Evolutionary conservation across 2,888 invertebrate genomes (phyloP).

Genomic region (Arrhopalites spinosus): DNA sequence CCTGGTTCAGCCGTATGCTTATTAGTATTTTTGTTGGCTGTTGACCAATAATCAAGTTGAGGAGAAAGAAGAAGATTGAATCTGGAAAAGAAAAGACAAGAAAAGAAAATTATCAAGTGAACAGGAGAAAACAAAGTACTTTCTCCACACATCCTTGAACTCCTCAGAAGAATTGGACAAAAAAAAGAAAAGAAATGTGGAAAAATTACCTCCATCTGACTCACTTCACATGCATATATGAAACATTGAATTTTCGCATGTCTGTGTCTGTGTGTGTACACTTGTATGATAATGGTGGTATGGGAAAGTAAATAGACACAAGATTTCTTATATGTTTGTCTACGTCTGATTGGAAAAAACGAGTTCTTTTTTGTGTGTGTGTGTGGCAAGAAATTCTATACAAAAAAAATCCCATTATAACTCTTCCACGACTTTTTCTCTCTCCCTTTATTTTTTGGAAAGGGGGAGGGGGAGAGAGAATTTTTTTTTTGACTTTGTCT

Average conservation of each 20-base stretch:
- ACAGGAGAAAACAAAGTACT: constrained; percentile 19
- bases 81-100: constrained; percentile 23
- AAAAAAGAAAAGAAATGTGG: not conserved
- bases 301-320: not conserved
- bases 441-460: too few relatives aligned
- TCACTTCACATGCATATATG: not conserved
- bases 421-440: too few relatives aligned
- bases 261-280: not conserved
- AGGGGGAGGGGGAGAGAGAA: too few relatives aligned
- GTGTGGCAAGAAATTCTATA: too few relatives aligned
- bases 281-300: not conserved
- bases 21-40: constrained; percentile 25
- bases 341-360: too few relatives aligned
- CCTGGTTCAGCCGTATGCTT: too few relatives aligned
- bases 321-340: not conserved
- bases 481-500: too few relatives aligned
- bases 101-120: constrained; percentile 28
- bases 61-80: too few relatives aligned
- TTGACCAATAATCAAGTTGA: constrained; percentile 36
- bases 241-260: not conserved
- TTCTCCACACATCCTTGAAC: not conserved
- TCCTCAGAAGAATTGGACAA: not conserved
- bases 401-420: too few relatives aligned
- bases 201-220: not conserved
- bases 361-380: too few relatives aligned